phyloP scores from a whole-genome alignment of 1,140 invertebrate species.

The Battus philenor region DNA sequence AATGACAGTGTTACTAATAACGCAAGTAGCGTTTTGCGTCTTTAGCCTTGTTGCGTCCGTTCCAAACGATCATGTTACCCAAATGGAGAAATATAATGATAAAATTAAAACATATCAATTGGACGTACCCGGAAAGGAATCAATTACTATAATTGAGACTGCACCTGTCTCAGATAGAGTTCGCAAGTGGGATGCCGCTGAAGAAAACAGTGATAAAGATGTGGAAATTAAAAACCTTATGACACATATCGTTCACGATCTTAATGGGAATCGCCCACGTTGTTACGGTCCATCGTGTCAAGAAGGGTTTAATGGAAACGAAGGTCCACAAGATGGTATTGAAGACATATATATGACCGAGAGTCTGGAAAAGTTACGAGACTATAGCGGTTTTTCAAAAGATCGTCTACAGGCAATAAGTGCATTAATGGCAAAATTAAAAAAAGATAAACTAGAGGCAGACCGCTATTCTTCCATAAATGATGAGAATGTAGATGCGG shows the following conservation, averaged over 20 bases:
- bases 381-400: conserved; percentile 64
- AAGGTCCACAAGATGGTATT: conserved; percentile 70
- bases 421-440: conserved; percentile 58
- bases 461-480: conserved; percentile 47
- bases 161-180: conserved; percentile 26
- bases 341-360: conserved; percentile 75
- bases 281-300: conserved; percentile 72
- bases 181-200: conserved; percentile 31
- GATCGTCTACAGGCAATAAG: conserved; percentile 64
- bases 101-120: conserved; percentile 63
- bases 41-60: conserved; percentile 31
- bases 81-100: conserved; percentile 45
- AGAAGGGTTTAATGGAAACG: conserved; percentile 46
- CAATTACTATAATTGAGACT: conserved; percentile 75
- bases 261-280: conserved; percentile 41
- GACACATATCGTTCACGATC: conserved; percentile 58
- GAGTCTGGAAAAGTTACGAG: conserved; percentile 77
- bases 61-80: conserved; percentile 35
- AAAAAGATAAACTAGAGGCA: conserved; percentile 48
- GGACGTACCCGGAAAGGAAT: conserved; percentile 72
- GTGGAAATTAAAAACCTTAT: conserved; percentile 67
- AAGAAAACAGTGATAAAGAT: conserved; percentile 39
- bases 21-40: conserved; percentile 42
- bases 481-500: conserved; percentile 42
- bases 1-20: conserved; percentile 52